These are phyloP conservation scores for Mastomys coucha DNA, from an alignment of 2,113 vertebrate species.

Conservation along the genomic window DNA sequence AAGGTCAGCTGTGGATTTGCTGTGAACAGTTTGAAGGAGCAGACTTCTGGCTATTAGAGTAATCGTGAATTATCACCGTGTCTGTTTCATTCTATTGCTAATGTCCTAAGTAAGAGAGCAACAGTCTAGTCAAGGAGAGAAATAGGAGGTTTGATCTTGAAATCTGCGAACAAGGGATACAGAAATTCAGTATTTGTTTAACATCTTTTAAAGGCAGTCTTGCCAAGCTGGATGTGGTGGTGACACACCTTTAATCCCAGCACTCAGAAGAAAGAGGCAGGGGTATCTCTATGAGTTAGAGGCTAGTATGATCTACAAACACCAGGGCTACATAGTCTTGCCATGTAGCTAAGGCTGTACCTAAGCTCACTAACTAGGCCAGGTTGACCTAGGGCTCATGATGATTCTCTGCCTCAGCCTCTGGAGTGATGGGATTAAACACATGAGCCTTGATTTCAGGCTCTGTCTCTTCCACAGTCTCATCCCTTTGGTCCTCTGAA, in stretches of 20 bases:
- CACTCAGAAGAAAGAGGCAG: background rate
- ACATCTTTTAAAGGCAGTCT: background rate
- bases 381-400: background rate
- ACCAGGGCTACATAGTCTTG: background rate
- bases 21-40: background rate
- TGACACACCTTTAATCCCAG: background rate
- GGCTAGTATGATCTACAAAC: background rate
- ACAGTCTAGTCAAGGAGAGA: background rate
- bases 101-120: background rate
- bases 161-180: background rate
- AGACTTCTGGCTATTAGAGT: background rate
- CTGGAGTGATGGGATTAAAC: background rate
- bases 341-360: background rate
- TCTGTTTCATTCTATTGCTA: background rate
- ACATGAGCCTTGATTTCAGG: background rate
- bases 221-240: background rate
- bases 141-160: background rate
- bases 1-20: background rate
- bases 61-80: background rate
- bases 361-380: background rate
- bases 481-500: background rate
- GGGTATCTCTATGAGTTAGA: background rate
- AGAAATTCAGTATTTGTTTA: background rate
- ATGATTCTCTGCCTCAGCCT: background rate
- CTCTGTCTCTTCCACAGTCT: background rate